Evolutionary conservation across 2,797 vertebrate species (phyloP), one percentile per base, ranked within the genome.

Genomic region (Sebastes flavidus): DNA sequence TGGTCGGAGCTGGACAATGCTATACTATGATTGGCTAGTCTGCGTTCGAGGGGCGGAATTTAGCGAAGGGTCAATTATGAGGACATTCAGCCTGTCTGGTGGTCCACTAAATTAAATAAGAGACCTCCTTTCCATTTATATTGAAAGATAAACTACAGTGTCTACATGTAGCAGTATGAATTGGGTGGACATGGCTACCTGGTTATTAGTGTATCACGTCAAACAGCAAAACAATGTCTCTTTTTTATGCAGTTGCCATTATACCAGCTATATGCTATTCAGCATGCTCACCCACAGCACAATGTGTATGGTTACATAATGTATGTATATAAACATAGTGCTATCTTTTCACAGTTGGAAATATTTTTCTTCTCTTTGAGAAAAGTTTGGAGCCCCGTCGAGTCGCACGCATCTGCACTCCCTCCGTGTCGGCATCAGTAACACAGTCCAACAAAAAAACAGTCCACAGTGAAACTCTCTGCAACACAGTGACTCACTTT

Each of bases 401-500:
- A 55, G 6, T 72, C 42, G n/a, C 27, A 38, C 25, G 58, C 77
- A 56, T 56, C 58, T 63, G 34, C 72, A 22, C 49, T 65, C 16
- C 4, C 22, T 52, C 49, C 4, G 4, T 32, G 81, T 20, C 34
- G 58, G 69, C 34, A 4, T 16, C 56, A 29, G 24, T 6, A 58
- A 56, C 49, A 34, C 30, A 34, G 69, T 69, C 59, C 14, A 66
- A 55, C 30, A 38, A 60, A 29, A 27, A 49, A 65, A 30, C 36
- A 73, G 38, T 52, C 38, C 62, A 63, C 36, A 36, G 52, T 59
- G 52, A 83, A 75, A 66, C 62, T 81, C 69, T 81, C 29, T 69
- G 63, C 56, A 36, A 10, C 70, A 42, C 61, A 63, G 60, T 77
- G 80, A 87, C 69, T 81, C 75, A 77, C 72, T 83, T 77, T 71